Conservation (phyloP, 1,140 invertebrate species). For the Solen grandis region DNA sequence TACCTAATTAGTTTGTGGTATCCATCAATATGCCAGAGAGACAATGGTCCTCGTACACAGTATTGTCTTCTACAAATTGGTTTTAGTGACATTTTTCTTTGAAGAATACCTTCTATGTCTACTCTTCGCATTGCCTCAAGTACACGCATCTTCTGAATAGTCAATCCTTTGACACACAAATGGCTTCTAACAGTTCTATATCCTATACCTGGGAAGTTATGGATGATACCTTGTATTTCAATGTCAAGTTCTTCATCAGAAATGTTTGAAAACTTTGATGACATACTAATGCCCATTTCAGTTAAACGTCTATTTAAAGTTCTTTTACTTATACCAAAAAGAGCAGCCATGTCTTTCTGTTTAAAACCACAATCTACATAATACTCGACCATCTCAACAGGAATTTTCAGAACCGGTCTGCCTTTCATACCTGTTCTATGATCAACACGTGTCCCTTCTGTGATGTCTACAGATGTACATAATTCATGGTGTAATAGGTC, state of each 20-base stretch:
- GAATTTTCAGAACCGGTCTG: conserved; percentile 30
- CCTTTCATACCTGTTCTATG: conserved; percentile 10
- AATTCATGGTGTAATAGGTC: conserved; percentile 14
- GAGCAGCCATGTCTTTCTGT: conserved; percentile 37
- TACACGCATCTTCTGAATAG: conserved; percentile 29
- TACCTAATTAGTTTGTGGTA: conserved; percentile 42
- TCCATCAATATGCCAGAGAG: conserved; percentile 42
- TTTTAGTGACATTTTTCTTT: conserved; percentile 34
- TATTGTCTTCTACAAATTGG: conserved; percentile 38
- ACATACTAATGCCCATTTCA: conserved; percentile 29
- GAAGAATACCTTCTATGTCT: conserved; percentile 37
- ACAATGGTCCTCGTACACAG: conserved; percentile 32
- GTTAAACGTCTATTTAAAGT: conserved; percentile 37
- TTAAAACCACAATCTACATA: conserved; percentile 32
- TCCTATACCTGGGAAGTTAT: conserved; percentile 26
- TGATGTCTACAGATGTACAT: conserved; percentile 7
- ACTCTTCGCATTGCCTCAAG: conserved; percentile 41
- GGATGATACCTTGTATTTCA: not conserved
- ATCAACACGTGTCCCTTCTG: not conserved
- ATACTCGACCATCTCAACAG: conserved; percentile 32
- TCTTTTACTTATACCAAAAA: conserved; percentile 40
- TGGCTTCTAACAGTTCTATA: conserved; percentile 36
- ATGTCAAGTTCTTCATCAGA: conserved; percentile 2
- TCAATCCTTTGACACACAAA: conserved; percentile 28
- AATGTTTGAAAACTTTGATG: conserved; percentile 45